A percentile compares a stretch with the other conserved stretches of the same genome.
Conservation (phyloP, 2,888 invertebrate species). For the Tetranychus truncatus region DNA sequence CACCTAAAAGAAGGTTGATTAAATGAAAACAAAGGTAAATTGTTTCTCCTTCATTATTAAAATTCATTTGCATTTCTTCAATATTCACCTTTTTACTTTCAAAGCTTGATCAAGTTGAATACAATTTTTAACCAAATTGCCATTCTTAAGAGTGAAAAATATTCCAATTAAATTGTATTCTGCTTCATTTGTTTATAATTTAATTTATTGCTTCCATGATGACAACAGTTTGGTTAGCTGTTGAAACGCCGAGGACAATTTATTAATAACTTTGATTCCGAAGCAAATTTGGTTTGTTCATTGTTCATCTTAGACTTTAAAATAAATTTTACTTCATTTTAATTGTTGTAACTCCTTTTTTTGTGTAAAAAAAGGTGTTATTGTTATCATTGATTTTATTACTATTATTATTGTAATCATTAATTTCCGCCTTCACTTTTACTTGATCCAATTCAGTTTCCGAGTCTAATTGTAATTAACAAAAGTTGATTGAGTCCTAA, state of each 20-base stretch:
- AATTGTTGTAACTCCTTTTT: not conserved
- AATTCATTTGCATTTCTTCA: too few relatives aligned
- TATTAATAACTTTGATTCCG: not conserved
- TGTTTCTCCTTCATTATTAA: too few relatives aligned
- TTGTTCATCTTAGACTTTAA: not conserved
- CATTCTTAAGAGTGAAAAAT: too few relatives aligned
- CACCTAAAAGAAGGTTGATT: not conserved
- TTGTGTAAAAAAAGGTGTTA: not conserved
- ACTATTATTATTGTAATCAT: not conserved
- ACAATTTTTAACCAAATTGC: too few relatives aligned
- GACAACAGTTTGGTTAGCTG: too few relatives aligned
- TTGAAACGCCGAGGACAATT: not conserved
- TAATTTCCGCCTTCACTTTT: slow-evolving; percentile 1
- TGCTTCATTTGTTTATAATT: too few relatives aligned
- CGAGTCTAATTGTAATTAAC: too few relatives aligned
- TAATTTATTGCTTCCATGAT: too few relatives aligned
- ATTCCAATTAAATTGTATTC: too few relatives aligned
- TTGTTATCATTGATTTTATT: not conserved
- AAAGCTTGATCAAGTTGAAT: too few relatives aligned
- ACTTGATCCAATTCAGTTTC: not conserved
- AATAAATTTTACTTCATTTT: not conserved
- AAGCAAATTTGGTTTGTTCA: not conserved
- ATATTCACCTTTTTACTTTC: too few relatives aligned
- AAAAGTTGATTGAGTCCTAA: too few relatives aligned
- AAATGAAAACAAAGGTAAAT: not conserved